phyloP scores from a whole-genome alignment of 2,888 invertebrate genomes.

The Epicampocera succincta region DNA sequence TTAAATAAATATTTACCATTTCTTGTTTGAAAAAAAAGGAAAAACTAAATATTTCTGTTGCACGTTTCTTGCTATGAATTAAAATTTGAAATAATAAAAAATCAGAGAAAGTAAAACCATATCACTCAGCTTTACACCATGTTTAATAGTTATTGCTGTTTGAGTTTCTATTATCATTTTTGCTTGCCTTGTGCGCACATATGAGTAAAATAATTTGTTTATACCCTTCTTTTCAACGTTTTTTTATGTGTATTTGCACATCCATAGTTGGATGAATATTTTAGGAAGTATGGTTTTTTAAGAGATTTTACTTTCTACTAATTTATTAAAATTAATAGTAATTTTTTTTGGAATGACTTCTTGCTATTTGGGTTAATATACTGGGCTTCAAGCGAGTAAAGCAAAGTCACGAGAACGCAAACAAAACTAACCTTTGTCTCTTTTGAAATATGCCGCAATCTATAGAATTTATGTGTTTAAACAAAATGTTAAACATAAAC shows the following conservation, averaged over 20 bases:
- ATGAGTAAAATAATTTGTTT: constrained; percentile 32
- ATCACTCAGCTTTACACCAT: constrained; percentile 47
- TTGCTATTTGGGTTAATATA: constrained; percentile 19
- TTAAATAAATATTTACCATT: constrained; percentile 40
- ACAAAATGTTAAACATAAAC: neutral
- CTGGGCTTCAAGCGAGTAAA: neutral
- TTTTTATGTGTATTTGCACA: constrained; percentile 52
- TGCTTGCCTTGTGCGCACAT: neutral
- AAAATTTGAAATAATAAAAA: constrained; percentile 14
- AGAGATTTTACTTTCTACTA: constrained; percentile 47
- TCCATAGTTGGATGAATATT: constrained; percentile 45
- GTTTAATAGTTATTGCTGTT: constrained; percentile 35
- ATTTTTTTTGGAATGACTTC: constrained; percentile 1
- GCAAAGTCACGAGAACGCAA: neutral
- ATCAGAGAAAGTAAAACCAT: constrained; percentile 66
- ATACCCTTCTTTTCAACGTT: constrained; percentile 21
- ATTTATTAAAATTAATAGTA: neutral
- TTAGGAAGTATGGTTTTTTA: constrained; percentile 30
- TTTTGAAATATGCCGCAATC: neutral
- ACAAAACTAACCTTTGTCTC: constrained; percentile 16
- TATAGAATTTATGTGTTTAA: too few relatives aligned
- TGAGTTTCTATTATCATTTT: constrained; percentile 37
- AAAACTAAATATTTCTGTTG: constrained; percentile 13
- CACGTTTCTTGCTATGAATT: constrained; percentile 32
- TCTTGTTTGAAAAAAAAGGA: neutral